A percentile compares a stretch with the other conserved stretches of the same genome.
phyloP scores from a whole-genome alignment of 2,113 vertebrate genomes.

The Pampusana beccarii region DNA sequence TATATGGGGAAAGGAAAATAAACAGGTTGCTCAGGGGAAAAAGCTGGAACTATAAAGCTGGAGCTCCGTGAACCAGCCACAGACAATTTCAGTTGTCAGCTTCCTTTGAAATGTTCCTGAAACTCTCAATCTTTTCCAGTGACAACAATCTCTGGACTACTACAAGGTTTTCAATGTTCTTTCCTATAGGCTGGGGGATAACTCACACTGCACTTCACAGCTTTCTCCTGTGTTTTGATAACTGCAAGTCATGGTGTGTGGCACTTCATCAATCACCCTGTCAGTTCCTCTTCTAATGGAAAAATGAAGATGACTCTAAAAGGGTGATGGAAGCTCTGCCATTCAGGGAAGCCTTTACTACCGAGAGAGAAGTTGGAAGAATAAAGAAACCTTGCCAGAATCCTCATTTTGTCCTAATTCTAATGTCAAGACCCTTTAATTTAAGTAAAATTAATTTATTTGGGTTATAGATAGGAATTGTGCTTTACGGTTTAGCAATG shows the following conservation, averaged over 20 bases:
- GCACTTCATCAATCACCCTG: not conserved
- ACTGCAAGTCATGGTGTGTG: not conserved
- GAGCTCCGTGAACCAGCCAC: not conserved
- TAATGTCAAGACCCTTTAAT: not conserved
- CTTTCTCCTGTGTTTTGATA: constrained; percentile 2
- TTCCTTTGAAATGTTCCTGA: not conserved
- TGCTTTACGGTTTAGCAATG: not conserved
- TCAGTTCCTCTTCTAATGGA: not conserved
- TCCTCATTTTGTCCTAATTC: not conserved
- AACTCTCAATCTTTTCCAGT: not conserved
- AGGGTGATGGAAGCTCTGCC: not conserved
- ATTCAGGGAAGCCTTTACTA: not conserved
- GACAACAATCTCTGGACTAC: not conserved
- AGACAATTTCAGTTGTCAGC: not conserved
- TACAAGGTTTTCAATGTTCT: not conserved
- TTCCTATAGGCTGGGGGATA: not conserved
- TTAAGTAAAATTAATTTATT: not conserved
- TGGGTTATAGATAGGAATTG: not conserved
- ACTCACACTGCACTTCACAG: not conserved
- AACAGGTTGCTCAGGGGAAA: not conserved
- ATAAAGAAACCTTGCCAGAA: not conserved
- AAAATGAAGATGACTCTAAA: not conserved
- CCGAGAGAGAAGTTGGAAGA: not conserved
- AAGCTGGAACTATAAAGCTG: not conserved
- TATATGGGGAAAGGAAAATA: not conserved